Evolutionary conservation across 2,888 invertebrate species (phyloP), one percentile per base, ranked within the genome.

Genomic region (Coleophora flavipennella): DNA sequence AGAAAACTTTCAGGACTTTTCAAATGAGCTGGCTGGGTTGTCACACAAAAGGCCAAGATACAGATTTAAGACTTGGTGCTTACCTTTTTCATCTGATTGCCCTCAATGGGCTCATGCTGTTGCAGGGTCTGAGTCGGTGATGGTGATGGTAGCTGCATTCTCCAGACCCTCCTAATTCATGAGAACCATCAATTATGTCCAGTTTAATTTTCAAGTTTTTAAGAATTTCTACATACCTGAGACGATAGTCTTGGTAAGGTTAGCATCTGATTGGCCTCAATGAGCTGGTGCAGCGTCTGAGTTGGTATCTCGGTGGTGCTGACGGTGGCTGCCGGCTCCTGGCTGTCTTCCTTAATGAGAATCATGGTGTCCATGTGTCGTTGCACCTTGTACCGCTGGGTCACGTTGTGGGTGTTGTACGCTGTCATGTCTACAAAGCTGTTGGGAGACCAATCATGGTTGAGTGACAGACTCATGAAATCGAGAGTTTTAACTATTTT

Each of bases 231-330:
- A 14, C 33, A 32, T 38, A 77, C 94, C 87, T 97, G 97, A n/a
- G 96, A 96, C 0, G 96, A 96, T 6, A 98, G 84, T 40, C 97
- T 83, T 0, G 97, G 97, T 50, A 98, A 76, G 20, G 92, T 89
- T 39, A 98, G 86, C 79, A 93, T 94, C 71, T 94, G 94, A 80
- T 98, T 96, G 34, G 92, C 90, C 41, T 93, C 91, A 42, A 98
- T 92, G 39, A 97, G 89, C 69, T 97, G 94, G 49, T 92, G 92
- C 69, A 98, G 87, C 0, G 95, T 94, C 56, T 92, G 90, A 20
- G 93, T 91, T 9, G 96, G 93, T 62, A 98, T 93, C 70, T 96
- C 95, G 34, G 92, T 89, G 91, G 97, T 96, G 55, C 92, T 92
- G 47, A 96, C 89, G 46, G 93, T 93, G 28, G 95, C 96, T 43